A percentile compares a stretch with the other conserved stretches of the same genome.
These are phyloP conservation scores for Hemaris fuciformis DNA, from an alignment of 2,888 invertebrate genomes.

Conservation along the genomic window DNA sequence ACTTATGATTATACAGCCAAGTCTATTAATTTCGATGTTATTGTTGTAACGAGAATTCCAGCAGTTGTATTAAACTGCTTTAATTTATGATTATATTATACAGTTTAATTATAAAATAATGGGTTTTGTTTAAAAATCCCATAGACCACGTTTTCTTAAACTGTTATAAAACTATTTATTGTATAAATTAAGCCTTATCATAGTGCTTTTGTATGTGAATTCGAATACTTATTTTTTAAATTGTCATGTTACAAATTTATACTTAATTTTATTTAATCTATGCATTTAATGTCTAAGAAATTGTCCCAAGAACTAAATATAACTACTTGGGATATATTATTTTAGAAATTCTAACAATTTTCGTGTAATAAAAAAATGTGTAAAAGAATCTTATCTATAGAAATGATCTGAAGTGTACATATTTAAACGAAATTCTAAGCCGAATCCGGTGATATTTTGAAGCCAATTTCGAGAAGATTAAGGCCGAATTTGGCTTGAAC, in stretches of 20 bases:
- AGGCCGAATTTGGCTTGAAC: not conserved
- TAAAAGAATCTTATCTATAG: not conserved
- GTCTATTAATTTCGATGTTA: not conserved
- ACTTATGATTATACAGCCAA: not conserved
- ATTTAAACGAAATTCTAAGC: not conserved
- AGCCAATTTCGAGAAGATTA: not conserved
- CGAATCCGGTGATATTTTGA: not conserved
- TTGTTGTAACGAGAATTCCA: not conserved
- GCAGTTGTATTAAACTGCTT: not conserved
- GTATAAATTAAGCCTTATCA: not conserved
- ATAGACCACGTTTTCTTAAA: not conserved
- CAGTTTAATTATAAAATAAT: no score
- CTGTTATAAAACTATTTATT: not conserved
- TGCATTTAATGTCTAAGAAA: not conserved
- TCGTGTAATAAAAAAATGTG: not conserved
- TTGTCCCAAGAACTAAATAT: not conserved
- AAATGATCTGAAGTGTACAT: no score
- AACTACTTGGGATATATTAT: not conserved
- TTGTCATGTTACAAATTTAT: not conserved
- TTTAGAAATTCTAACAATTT: not conserved
- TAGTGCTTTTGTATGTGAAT: not conserved
- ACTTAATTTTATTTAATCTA: not conserved
- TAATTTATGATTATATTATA: no score
- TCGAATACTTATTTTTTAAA: not conserved
- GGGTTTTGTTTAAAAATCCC: not conserved